Conservation (phyloP, 2,113 vertebrate genomes). For the Xerus inauris region DNA sequence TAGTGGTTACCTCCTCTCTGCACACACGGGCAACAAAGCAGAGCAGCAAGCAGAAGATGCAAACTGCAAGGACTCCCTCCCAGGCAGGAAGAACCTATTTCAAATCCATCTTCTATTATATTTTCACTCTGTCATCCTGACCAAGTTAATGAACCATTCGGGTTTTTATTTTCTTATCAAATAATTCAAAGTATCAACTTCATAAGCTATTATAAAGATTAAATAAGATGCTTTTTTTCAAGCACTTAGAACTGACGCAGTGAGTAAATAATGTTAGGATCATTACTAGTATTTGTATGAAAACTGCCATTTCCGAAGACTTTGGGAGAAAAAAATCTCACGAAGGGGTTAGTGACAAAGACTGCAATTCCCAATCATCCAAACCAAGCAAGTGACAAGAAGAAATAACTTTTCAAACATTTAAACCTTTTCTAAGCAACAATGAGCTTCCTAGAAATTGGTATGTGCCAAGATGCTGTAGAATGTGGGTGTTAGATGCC, state of each 20-base stretch:
- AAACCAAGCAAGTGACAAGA: background rate
- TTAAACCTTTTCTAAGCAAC: conserved; percentile 30
- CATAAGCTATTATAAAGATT: background rate
- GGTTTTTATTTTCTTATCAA: background rate
- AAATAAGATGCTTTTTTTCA: background rate
- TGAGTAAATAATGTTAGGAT: background rate
- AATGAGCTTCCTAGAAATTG: background rate
- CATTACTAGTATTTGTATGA: background rate
- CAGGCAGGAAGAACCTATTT: background rate
- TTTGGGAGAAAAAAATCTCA: background rate
- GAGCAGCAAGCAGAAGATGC: background rate
- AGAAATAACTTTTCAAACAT: conserved; percentile 18
- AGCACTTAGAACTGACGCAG: background rate
- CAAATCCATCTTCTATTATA: background rate
- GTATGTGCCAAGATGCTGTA: background rate
- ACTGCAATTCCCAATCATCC: background rate
- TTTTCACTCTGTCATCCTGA: background rate
- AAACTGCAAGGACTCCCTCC: background rate
- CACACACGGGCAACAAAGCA: background rate
- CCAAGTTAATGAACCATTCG: background rate
- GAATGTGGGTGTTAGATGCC: background rate
- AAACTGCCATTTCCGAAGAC: background rate
- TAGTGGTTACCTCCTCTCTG: background rate
- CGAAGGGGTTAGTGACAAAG: background rate
- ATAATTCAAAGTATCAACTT: background rate